These are phyloP conservation scores for Thrips palmi DNA, from an alignment of 1,140 invertebrate genomes.

Conservation along the genomic window DNA sequence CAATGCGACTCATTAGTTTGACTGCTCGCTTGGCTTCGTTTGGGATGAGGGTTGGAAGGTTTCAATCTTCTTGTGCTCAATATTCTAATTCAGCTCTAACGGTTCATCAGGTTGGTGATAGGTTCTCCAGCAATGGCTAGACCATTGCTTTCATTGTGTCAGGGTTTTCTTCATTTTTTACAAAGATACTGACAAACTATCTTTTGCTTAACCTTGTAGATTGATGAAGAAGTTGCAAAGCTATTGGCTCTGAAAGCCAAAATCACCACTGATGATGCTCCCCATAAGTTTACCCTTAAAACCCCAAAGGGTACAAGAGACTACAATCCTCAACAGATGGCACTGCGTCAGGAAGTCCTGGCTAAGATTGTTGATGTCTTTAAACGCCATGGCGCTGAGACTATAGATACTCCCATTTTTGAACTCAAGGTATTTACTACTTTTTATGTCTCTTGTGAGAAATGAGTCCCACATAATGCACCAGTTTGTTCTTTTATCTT, in stretches of 20 bases:
- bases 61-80: neutral
- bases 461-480: too few species aligned
- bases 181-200: neutral
- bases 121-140: neutral
- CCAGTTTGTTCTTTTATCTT: too few species aligned
- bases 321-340: slow-evolving; percentile 88
- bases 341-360: slow-evolving; percentile 72
- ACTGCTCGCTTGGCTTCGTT: too few species aligned
- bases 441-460: too few species aligned
- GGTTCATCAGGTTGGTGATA: slow-evolving; percentile 1
- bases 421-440: slow-evolving; percentile 69
- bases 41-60: too few species aligned
- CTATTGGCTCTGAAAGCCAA: slow-evolving; percentile 61
- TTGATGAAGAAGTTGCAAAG: slow-evolving; percentile 62
- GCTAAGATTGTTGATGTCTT: slow-evolving; percentile 80
- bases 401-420: slow-evolving; percentile 98
- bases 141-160: neutral
- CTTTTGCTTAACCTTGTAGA: slow-evolving; percentile 30
- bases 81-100: slow-evolving; percentile 4
- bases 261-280: slow-evolving; percentile 25
- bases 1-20: too few species aligned
- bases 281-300: slow-evolving; percentile 71
- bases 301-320: slow-evolving; percentile 93
- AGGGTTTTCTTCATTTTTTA: slow-evolving; percentile 7
- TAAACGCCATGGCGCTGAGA: slow-evolving; percentile 93